A percentile compares a stretch with the other conserved stretches of the same genome.
phyloP scores from a whole-genome alignment of 2,888 invertebrate genomes.

The Ochlodes sylvanus region DNA sequence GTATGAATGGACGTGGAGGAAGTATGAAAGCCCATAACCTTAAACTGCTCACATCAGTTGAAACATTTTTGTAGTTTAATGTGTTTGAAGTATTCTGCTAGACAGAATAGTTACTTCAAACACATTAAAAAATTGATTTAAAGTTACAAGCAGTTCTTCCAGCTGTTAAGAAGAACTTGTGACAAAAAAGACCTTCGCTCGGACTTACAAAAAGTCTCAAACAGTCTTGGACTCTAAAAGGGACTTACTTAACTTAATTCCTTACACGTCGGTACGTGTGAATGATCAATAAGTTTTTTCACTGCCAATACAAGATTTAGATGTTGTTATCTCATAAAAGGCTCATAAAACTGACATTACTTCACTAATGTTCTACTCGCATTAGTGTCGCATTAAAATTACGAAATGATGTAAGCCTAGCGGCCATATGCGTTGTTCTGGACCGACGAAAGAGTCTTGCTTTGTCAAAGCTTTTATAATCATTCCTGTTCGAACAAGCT shows the following conservation, averaged over 20 bases:
- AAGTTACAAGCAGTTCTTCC: too few relatives aligned
- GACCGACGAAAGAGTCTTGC: constrained; percentile 9
- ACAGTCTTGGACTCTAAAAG: too few relatives aligned
- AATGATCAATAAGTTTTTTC: constrained; percentile 47
- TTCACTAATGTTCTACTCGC: constrained; percentile 72
- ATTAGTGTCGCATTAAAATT: constrained; percentile 78
- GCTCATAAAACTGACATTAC: constrained; percentile 76
- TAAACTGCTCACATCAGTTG: background rate
- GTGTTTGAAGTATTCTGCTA: too few relatives aligned
- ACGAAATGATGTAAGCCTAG: constrained; percentile 61
- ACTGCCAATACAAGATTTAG: constrained; percentile 56
- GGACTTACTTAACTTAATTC: too few relatives aligned
- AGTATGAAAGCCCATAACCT: background rate
- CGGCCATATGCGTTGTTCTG: constrained; percentile 50
- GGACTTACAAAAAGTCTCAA: too few relatives aligned
- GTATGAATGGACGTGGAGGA: background rate
- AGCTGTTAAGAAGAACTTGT: too few relatives aligned
- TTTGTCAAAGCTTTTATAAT: constrained; percentile 23
- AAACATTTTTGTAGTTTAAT: too few relatives aligned
- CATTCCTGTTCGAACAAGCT: constrained; percentile 13
- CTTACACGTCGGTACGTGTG: constrained; percentile 4
- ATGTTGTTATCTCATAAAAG: constrained; percentile 63
- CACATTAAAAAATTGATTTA: too few relatives aligned
- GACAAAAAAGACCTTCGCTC: too few relatives aligned
- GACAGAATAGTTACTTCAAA: too few relatives aligned